A percentile compares a stretch with the other conserved stretches of the same genome.
These are phyloP conservation scores for Drosophila helvetica DNA, from an alignment of 2,888 invertebrate genomes.

Conservation along the genomic window DNA sequence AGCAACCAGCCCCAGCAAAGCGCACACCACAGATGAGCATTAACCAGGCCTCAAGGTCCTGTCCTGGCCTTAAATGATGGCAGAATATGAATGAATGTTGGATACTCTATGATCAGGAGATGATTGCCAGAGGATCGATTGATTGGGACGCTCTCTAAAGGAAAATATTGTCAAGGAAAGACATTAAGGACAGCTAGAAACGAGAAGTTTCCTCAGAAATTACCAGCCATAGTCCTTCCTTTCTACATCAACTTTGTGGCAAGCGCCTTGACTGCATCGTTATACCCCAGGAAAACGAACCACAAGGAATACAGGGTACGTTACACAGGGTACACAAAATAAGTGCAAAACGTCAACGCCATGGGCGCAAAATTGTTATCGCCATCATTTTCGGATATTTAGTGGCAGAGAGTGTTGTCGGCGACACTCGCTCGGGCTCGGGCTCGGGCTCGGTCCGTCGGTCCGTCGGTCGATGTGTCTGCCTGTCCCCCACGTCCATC, in stretches of 20 bases:
- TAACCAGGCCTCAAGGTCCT: conserved; percentile 55
- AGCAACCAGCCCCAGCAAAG: conserved; percentile 24
- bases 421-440: conserved; percentile 53
- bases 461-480: conserved; percentile 5
- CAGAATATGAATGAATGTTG: not conserved
- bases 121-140: not conserved
- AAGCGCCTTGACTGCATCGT: not conserved
- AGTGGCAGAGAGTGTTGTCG: conserved; percentile 75
- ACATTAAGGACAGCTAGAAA: too few relatives aligned
- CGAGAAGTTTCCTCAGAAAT: too few relatives aligned
- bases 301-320: not conserved
- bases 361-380: conserved; percentile 75
- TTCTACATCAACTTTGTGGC: not conserved
- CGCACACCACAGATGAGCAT: conserved; percentile 41
- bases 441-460: conserved; percentile 1
- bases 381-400: conserved; percentile 81
- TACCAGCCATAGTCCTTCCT: too few relatives aligned
- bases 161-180: too few relatives aligned
- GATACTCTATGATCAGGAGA: conserved; percentile 1
- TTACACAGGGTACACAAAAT: conserved; percentile 47
- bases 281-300: conserved; percentile 3
- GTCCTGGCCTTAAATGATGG: conserved; percentile 1
- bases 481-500: conserved; percentile 7
- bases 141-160: not conserved
- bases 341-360: conserved; percentile 79